Percentiles rank a stretch among this genome's conserved stretches.
Conservation (phyloP, 2,888 invertebrate species). For the Rhodophaea formosa region DNA sequence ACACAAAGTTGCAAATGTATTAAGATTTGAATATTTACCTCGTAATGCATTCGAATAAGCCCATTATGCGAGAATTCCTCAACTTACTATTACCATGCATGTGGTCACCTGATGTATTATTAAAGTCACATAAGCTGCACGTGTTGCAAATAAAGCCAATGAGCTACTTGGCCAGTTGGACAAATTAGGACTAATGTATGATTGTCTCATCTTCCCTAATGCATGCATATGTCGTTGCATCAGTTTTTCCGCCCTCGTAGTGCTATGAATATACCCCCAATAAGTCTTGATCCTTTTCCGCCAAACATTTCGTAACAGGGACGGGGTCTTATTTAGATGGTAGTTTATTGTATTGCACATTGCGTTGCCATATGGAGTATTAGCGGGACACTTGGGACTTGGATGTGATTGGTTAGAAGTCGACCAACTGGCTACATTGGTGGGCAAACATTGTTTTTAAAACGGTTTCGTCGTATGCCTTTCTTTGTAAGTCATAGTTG, state of each 20-base stretch:
- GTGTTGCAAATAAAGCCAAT: constrained; percentile 24
- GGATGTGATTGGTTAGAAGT: constrained; percentile 62
- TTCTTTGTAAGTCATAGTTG: constrained; percentile 12
- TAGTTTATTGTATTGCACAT: constrained; percentile 58
- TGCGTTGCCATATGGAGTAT: constrained; percentile 78
- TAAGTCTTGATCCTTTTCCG: constrained; percentile 36
- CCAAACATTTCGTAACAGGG: constrained; percentile 22
- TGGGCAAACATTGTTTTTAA: constrained; percentile 51
- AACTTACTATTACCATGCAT: constrained; percentile 2
- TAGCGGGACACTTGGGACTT: constrained; percentile 75
- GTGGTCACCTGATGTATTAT: constrained; percentile 9
- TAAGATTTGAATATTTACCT: constrained; percentile 14
- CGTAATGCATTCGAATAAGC: constrained; percentile 33
- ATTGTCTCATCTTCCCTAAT: constrained; percentile 74
- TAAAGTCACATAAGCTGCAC: constrained; percentile 19
- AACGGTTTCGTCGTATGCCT: constrained; percentile 18
- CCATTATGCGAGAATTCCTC: constrained; percentile 26
- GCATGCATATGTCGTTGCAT: constrained; percentile 78
- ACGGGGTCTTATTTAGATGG: constrained; percentile 49
- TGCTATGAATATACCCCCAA: constrained; percentile 60
- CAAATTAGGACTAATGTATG: constrained; percentile 68
- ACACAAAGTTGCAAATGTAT: constrained; percentile 2
- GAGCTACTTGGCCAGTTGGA: constrained; percentile 55
- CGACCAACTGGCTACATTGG: constrained; percentile 73
- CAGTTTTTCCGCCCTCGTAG: constrained; percentile 67